These are phyloP conservation scores for Crocidura indochinensis DNA, from an alignment of 2,797 vertebrate species.

Conservation along the genomic window DNA sequence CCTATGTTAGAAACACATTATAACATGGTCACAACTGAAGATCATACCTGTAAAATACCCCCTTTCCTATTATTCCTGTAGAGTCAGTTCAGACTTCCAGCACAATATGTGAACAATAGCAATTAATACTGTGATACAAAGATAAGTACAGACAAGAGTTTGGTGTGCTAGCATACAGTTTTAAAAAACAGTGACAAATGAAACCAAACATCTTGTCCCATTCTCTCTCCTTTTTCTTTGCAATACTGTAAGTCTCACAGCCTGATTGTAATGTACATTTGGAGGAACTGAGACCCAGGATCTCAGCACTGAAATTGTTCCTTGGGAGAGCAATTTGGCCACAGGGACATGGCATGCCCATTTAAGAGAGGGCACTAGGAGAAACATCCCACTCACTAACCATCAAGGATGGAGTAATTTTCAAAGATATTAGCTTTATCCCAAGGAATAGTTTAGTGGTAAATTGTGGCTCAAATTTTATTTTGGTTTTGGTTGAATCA, in stretches of 20 bases:
- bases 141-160: slow-evolving; percentile 67
- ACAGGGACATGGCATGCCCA: neutral
- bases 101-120: slow-evolving; percentile 51
- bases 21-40: slow-evolving; percentile 79
- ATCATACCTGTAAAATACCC: slow-evolving; percentile 72
- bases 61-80: slow-evolving; percentile 61
- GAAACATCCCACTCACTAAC: slow-evolving; percentile 4
- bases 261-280: slow-evolving; percentile 64
- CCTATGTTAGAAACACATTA: slow-evolving; percentile 84
- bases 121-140: slow-evolving; percentile 61
- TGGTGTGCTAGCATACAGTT: slow-evolving; percentile 30
- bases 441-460: slow-evolving; percentile 66
- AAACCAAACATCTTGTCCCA: slow-evolving; percentile 80
- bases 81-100: slow-evolving; percentile 67
- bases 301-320: slow-evolving; percentile 54
- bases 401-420: slow-evolving; percentile 63
- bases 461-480: slow-evolving; percentile 70
- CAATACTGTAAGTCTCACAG: slow-evolving; percentile 63
- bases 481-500: slow-evolving; percentile 73
- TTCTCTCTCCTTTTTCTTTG: slow-evolving; percentile 68
- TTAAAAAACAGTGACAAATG: slow-evolving; percentile 42
- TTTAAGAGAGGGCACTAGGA: neutral
- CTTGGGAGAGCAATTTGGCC: slow-evolving; percentile 69
- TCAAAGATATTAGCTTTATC: slow-evolving; percentile 58
- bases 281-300: slow-evolving; percentile 59